Percentiles rank a stretch among this genome's conserved stretches.
phyloP scores from a whole-genome alignment of 2,113 vertebrate genomes.

The Sturnus vulgaris region DNA sequence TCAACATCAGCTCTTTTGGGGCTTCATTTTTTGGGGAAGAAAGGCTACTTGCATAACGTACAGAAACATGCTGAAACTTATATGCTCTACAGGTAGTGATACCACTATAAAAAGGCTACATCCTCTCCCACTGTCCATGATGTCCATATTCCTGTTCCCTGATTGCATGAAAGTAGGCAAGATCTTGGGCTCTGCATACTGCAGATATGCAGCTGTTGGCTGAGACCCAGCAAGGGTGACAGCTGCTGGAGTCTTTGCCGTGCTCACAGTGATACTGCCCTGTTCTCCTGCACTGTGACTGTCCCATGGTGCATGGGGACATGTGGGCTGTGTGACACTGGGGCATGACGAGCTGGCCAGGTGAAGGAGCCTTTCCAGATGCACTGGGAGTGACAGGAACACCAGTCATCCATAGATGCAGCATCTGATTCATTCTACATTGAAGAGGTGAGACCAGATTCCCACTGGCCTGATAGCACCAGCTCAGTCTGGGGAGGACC shows the following conservation, averaged over 20 bases:
- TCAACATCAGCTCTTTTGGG: background rate
- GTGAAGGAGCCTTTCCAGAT: background rate
- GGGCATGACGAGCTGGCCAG: background rate
- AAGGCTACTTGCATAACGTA: background rate
- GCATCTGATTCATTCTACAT: background rate
- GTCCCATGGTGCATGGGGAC: background rate
- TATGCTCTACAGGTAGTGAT: background rate
- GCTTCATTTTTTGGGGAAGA: background rate
- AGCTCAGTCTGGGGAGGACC: background rate
- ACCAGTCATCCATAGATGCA: background rate
- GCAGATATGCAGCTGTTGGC: background rate
- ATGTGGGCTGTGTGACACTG: background rate
- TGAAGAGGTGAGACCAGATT: background rate
- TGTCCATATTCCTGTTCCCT: background rate
- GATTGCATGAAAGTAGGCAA: background rate
- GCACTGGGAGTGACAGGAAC: background rate
- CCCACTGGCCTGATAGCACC: background rate
- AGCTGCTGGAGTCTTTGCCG: background rate
- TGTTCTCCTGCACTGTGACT: background rate
- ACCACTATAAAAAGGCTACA: background rate
- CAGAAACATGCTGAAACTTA: background rate
- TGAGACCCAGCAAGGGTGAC: background rate
- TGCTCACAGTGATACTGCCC: rapidly evolving
- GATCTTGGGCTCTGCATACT: background rate
- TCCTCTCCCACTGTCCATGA: background rate